phyloP scores from a whole-genome alignment of 2,797 vertebrate species.

The Typhlichthys subterraneus region DNA sequence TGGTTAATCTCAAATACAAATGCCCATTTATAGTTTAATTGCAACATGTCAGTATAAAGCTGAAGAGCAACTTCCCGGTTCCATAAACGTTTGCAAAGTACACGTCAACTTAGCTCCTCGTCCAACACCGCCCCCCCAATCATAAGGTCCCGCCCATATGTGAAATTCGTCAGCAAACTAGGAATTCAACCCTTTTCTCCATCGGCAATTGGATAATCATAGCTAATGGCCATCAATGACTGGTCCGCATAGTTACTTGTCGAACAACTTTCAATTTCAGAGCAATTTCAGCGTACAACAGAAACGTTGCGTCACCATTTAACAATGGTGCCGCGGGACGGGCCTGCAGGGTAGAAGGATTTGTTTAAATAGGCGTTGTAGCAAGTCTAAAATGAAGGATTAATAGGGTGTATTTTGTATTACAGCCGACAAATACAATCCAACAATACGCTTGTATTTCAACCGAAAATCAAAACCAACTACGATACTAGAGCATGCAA shows the following conservation, averaged over 20 bases:
- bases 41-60: conserved; percentile 22
- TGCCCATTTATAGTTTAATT: conserved; percentile 1
- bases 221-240: conserved; percentile 34
- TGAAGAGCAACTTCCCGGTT: conserved; percentile 41
- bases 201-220: conserved; percentile 42
- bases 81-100: conserved; percentile 69
- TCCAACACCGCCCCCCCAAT: neutral
- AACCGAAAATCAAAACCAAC: neutral
- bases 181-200: conserved; percentile 34
- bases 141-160: conserved; percentile 55
- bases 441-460: neutral
- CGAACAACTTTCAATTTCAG: conserved; percentile 12
- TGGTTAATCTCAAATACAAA: conserved; percentile 18
- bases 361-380: neutral
- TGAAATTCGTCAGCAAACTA: conserved; percentile 38
- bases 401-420: rapidly evolving
- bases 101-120: conserved; percentile 81
- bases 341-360: conserved; percentile 24
- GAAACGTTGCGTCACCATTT: conserved; percentile 30
- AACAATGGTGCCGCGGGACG: conserved; percentile 42
- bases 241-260: conserved; percentile 43
- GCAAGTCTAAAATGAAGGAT: neutral
- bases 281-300: neutral
- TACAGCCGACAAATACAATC: neutral
- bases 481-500: conserved; percentile 26